phyloP scores from a whole-genome alignment of 2,888 invertebrate genomes.

The Hirtodrosophila histrioides region DNA sequence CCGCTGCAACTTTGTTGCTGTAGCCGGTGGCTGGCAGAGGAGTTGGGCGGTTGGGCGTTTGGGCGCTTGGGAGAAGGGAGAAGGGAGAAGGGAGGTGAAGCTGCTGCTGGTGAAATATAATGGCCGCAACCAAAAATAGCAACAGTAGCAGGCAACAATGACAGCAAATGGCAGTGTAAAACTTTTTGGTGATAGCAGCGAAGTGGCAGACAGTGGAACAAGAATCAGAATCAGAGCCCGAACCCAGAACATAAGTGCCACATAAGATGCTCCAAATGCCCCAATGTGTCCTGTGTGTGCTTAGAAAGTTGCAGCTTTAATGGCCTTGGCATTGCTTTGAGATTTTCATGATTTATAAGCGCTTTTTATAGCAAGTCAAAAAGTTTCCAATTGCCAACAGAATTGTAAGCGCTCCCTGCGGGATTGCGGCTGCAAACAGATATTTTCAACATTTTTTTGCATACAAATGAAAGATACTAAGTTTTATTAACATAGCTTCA shows the following conservation, averaged over 20 bases:
- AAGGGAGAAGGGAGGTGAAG: conserved; percentile 20
- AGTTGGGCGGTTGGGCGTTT: neutral
- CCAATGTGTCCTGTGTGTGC: conserved; percentile 23
- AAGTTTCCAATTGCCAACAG: conserved; percentile 15
- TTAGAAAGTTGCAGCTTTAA: conserved; percentile 37
- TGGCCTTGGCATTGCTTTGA: conserved; percentile 36
- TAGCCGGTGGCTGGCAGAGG: conserved; percentile 1
- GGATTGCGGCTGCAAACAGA: neutral
- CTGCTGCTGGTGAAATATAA: conserved; percentile 55
- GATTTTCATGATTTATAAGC: conserved; percentile 45
- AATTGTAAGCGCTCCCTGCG: neutral
- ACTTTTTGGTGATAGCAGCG: conserved; percentile 65
- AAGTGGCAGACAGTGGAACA: conserved; percentile 52
- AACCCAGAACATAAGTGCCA: conserved; percentile 9
- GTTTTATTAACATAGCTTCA: too few relatives aligned
- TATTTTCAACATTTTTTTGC: too few relatives aligned
- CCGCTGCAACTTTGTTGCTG: conserved; percentile 65
- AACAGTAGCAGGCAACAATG: conserved; percentile 72
- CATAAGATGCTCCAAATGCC: conserved; percentile 3
- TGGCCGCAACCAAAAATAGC: conserved; percentile 53
- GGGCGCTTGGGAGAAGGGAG: conserved; percentile 1
- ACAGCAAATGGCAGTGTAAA: conserved; percentile 74
- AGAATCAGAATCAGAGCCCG: too few relatives aligned
- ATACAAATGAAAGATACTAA: too few relatives aligned
- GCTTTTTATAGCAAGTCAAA: conserved; percentile 1